Conservation (phyloP, 2,888 invertebrate genomes). For the Theretra japonica region DNA sequence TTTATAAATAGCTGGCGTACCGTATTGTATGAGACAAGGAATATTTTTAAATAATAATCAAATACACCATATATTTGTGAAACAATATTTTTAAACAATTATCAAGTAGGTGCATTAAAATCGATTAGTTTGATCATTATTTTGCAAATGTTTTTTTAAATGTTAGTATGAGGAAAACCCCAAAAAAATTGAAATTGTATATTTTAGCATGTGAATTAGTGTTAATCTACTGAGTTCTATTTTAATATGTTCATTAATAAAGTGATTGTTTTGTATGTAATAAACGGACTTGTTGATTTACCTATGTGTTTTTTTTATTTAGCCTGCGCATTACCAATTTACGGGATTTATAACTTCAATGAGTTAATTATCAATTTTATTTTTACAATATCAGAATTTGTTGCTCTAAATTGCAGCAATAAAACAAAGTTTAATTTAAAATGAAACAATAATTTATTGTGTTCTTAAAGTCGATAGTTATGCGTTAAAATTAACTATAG, state of each 20-base stretch:
- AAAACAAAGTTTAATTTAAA: constrained; percentile 53
- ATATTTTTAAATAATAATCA: no score
- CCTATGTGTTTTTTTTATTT: background rate
- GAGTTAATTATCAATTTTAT: no score
- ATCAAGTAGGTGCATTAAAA: no score
- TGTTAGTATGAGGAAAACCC: background rate
- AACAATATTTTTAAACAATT: no score
- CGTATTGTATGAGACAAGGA: no score
- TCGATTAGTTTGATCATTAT: no score
- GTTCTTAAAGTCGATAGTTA: constrained; percentile 72
- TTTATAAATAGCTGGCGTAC: no score
- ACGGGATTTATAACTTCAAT: no score
- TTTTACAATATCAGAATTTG: background rate
- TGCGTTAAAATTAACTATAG: constrained; percentile 68
- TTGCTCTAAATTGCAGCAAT: background rate
- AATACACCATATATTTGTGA: no score
- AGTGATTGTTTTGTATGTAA: constrained; percentile 31
- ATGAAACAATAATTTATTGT: constrained; percentile 84
- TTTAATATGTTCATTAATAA: constrained; percentile 34
- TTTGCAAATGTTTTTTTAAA: background rate
- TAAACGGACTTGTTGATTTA: constrained; percentile 28
- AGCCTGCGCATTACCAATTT: no score
- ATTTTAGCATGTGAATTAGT: constrained; percentile 11
- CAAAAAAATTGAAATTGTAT: background rate
- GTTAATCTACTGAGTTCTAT: background rate